A percentile compares a stretch with the other conserved stretches of the same genome.
Conservation (phyloP, 2,113 vertebrate species). For the Labeo rohita region DNA sequence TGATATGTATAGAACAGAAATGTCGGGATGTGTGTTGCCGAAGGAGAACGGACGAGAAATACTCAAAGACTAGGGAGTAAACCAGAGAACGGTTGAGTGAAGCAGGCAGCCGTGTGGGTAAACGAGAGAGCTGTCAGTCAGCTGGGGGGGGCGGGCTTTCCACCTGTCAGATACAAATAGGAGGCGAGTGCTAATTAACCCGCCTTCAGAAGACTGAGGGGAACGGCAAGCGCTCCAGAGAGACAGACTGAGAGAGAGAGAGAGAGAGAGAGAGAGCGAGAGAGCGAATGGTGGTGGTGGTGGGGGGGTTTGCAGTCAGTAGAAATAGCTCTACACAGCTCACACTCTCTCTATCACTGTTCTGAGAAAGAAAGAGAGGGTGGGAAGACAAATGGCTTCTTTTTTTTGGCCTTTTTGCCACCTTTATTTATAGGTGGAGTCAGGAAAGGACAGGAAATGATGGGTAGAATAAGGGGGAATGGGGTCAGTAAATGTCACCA, state of each 20-base stretch:
- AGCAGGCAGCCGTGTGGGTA: slow-evolving; percentile 53
- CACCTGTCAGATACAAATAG: slow-evolving; percentile 76
- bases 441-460: slow-evolving; percentile 18
- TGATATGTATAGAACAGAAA: slow-evolving; percentile 49
- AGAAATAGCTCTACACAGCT: slow-evolving; percentile 48
- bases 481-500: slow-evolving; percentile 34
- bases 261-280: slow-evolving; percentile 8
- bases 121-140: slow-evolving; percentile 73
- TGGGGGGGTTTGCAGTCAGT: slow-evolving; percentile 49
- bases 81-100: slow-evolving; percentile 38
- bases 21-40: slow-evolving; percentile 34
- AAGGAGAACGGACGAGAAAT: slow-evolving; percentile 14
- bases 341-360: slow-evolving; percentile 29
- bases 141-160: slow-evolving; percentile 60
- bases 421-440: slow-evolving; percentile 42
- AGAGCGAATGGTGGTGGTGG: not conserved
- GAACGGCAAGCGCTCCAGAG: slow-evolving; percentile 63
- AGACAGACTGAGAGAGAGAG: slow-evolving; percentile 28
- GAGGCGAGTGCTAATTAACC: slow-evolving; percentile 73
- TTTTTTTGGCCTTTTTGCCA: slow-evolving; percentile 41
- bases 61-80: slow-evolving; percentile 33
- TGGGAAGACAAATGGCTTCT: slow-evolving; percentile 29
- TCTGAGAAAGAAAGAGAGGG: slow-evolving; percentile 25
- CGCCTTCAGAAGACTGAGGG: slow-evolving; percentile 65
- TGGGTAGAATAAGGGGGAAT: not conserved